A percentile compares a stretch with the other conserved stretches of the same genome.
Conservation (phyloP, 2,113 vertebrate species). For the Dasyprocta punctata region DNA sequence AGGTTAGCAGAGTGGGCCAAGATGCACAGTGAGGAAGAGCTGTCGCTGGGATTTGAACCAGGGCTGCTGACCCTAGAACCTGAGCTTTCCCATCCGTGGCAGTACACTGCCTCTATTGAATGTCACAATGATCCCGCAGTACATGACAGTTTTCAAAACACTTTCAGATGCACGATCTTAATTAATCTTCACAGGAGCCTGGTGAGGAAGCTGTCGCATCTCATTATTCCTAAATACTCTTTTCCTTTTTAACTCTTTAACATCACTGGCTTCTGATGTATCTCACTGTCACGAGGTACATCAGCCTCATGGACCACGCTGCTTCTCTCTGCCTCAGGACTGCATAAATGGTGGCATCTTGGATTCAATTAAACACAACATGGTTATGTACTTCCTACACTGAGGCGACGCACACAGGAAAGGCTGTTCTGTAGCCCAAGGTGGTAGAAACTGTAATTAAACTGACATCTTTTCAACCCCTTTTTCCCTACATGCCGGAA, state of each 20-base stretch:
- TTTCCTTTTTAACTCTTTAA: neutral
- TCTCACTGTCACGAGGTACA: neutral
- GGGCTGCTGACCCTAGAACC: neutral
- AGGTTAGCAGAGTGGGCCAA: neutral
- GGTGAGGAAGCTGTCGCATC: neutral
- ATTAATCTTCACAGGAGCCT: slow-evolving; percentile 40
- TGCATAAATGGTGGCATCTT: neutral
- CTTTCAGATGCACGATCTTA: slow-evolving; percentile 1
- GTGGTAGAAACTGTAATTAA: neutral
- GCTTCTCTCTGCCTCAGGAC: neutral
- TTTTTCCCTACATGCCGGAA: neutral
- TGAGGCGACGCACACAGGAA: neutral
- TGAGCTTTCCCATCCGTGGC: neutral
- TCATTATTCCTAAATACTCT: neutral
- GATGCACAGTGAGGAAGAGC: no score
- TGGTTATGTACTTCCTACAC: neutral
- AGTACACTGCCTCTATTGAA: neutral
- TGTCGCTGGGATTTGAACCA: neutral
- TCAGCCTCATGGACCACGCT: neutral
- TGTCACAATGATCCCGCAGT: fast-evolving
- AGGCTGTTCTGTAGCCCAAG: neutral
- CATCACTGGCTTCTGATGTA: neutral
- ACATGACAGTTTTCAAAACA: slow-evolving; percentile 57
- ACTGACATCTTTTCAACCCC: neutral
- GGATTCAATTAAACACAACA: neutral